Evolutionary conservation across 2,113 vertebrate species (phyloP).

Genomic region (Myiopsitta monachus): DNA sequence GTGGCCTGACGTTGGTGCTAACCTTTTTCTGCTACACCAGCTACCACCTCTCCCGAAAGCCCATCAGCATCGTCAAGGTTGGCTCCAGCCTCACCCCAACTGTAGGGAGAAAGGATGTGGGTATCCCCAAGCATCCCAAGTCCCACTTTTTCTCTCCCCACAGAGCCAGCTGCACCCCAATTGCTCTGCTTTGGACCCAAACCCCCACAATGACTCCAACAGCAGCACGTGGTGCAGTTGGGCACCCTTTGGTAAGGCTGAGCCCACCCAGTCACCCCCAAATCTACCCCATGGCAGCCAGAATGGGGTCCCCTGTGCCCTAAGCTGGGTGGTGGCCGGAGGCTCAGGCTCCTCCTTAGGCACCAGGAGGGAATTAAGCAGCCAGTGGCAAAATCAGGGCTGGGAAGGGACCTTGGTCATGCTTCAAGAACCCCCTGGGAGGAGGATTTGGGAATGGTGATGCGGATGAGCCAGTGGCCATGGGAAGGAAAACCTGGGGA

Average conservation of each 20-base stretch:
- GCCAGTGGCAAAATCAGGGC: neutral
- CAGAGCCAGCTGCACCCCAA: constrained; percentile 94
- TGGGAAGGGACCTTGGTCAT: fast-evolving
- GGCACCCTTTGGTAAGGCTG: constrained; percentile 89
- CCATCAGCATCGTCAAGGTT: constrained; percentile 97
- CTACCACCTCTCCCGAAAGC: constrained; percentile 95
- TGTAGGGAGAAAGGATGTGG: neutral
- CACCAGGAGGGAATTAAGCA: constrained; percentile 29
- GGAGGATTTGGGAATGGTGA: neutral
- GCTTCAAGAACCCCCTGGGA: neutral
- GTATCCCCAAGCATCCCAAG: neutral
- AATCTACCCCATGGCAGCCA: fast-evolving
- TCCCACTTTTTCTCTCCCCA: neutral
- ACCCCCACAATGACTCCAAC: constrained; percentile 74
- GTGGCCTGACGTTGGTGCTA: constrained; percentile 85
- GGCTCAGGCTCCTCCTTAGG: neutral
- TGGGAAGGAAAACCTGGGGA: fast-evolving
- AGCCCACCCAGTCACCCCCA: neutral
- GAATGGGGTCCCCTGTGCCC: neutral
- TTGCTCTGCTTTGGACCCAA: constrained; percentile 76
- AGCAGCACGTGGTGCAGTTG: constrained; percentile 91
- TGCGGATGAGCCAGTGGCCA: fast-evolving
- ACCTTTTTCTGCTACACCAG: constrained; percentile 93
- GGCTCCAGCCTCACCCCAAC: fast-evolving
- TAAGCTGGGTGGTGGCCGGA: fast-evolving